Conservation (phyloP, 1,140 invertebrate genomes). For the Lineus longissimus region DNA sequence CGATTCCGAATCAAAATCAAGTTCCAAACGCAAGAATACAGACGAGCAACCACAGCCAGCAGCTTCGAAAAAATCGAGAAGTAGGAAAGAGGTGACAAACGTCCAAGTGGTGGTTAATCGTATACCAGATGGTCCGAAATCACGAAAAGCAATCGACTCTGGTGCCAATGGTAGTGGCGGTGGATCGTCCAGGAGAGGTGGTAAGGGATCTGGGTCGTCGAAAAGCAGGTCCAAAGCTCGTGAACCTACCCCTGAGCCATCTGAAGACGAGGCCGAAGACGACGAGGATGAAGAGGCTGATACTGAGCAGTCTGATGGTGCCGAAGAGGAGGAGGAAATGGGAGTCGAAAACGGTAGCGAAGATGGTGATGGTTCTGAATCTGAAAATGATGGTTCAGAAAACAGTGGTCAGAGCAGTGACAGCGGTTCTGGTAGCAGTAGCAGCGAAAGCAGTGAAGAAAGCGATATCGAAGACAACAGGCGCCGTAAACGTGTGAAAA, state of each 20-base stretch:
- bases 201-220: no score
- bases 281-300: not conserved
- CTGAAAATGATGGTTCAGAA: no score
- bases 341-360: not conserved
- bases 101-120: not conserved
- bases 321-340: not conserved
- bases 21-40: not conserved
- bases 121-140: not conserved
- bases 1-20: not conserved
- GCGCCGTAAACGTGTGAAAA: no score
- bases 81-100: not conserved
- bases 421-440: no score
- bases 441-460: no score
- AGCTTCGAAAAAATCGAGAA: not conserved
- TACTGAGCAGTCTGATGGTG: not conserved
- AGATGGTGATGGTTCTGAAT: no score
- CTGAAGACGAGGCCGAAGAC: not conserved
- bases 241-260: constrained; percentile 3
- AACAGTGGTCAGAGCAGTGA: no score
- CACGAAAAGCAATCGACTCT: no score
- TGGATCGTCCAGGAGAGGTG: no score
- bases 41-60: no score
- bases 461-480: no score
- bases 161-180: no score
- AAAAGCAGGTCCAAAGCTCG: not conserved